Evolutionary conservation across 2,888 invertebrate genomes (phyloP).

Genomic region (Steinernema hermaphroditum): DNA sequence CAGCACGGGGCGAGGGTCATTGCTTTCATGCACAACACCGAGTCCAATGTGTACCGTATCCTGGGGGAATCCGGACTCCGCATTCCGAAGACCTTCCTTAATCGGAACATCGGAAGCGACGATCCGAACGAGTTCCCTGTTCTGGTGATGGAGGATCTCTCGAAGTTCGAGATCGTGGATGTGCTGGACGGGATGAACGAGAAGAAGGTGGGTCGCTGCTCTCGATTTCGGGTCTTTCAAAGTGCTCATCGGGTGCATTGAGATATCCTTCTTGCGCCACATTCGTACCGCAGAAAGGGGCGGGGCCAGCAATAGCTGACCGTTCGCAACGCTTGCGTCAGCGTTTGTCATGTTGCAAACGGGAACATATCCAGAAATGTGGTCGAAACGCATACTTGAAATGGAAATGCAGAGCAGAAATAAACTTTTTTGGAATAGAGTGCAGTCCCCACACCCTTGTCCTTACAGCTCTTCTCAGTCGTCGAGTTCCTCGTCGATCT

Average conservation of each 20-base stretch:
- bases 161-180: conserved; percentile 8
- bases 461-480: conserved; percentile 10
- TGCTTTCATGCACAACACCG: conserved; percentile 10
- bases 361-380: too few species aligned
- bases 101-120: conserved; percentile 11
- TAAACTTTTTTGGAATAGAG: too few species aligned
- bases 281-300: too few species aligned
- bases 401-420: too few species aligned
- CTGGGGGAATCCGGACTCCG: neutral
- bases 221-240: too few species aligned
- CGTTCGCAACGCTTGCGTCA: too few species aligned
- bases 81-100: neutral
- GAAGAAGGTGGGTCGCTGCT: conserved; percentile 6
- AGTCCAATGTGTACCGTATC: neutral
- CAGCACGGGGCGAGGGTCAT: neutral
- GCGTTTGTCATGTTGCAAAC: too few species aligned
- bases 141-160: conserved; percentile 19
- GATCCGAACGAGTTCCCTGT: conserved; percentile 9
- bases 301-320: too few species aligned
- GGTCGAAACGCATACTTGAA: too few species aligned
- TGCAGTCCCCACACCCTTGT: too few species aligned
- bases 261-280: too few species aligned
- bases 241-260: too few species aligned
- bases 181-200: conserved; percentile 5
- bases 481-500: conserved; percentile 20